A percentile compares a stretch with the other conserved stretches of the same genome.
Conservation (phyloP, 2,113 vertebrate species). For the Heterocephalus glaber region DNA sequence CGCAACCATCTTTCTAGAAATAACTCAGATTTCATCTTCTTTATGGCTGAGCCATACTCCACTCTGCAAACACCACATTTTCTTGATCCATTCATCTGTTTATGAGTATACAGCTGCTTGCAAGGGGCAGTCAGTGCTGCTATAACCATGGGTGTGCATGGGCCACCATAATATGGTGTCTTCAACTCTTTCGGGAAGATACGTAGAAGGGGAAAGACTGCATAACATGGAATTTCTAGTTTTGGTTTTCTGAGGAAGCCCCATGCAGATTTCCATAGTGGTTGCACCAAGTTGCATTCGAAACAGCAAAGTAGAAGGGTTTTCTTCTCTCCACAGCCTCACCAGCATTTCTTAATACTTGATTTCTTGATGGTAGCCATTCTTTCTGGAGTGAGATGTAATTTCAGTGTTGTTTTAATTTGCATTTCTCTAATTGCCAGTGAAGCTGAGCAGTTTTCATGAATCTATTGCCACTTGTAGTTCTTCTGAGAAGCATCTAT, state of each 20-base stretch:
- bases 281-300: background rate
- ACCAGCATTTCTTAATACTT: background rate
- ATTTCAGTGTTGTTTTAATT: background rate
- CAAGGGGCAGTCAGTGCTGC: background rate
- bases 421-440: background rate
- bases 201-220: no score
- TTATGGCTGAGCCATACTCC: background rate
- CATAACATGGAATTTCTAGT: background rate
- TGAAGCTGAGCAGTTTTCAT: background rate
- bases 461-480: background rate
- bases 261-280: background rate
- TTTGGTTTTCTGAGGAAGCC: background rate
- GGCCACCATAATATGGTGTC: background rate
- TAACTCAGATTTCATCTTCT: background rate
- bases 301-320: background rate
- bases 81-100: background rate
- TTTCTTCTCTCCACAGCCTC: background rate
- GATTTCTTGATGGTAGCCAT: background rate
- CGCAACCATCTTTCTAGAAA: background rate
- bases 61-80: background rate
- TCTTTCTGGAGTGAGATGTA: background rate
- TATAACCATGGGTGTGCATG: background rate
- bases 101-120: background rate
- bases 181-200: background rate
- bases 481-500: background rate